Evolutionary conservation across 2,888 invertebrate genomes (phyloP), one percentile per base, ranked within the genome.

Genomic region (Gastracanthus pulcherrimus): DNA sequence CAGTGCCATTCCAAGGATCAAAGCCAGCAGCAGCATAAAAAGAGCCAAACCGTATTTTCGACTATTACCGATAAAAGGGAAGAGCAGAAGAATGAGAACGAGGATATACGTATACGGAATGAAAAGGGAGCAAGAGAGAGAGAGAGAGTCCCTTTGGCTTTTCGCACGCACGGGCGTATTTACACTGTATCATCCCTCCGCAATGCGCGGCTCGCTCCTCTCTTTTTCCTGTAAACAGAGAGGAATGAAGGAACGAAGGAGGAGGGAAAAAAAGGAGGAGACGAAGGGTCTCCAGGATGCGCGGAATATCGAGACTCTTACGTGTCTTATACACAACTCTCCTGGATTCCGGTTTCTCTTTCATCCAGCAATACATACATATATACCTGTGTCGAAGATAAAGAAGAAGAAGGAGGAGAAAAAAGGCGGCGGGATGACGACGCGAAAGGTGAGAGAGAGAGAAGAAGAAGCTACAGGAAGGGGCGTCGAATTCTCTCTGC

Each of bases 331-430:
- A n/a, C 38, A 70, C 62, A 51, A 58, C 76, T 23, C n/a, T n/a
- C 66, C 16, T 29, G 75, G 76, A 82, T 79, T 82, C 82, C 79
- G 79, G 82, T 79, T 79, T 79, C 76, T 82, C 79, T 82, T 82
- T 82, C 71, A 76, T 75, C 41, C 55, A 26, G 7, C 34, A 34
- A 23, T 55, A 31, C 26, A 3, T 48, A 41, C 55, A 29, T 13
- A 76, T 16, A 48, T 76, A 76, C 58, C 51, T 60, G 26, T 60
- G 66, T 2, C 26, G 7, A 34, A n/a, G 62, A 51, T 7, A 29
- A 69, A 38, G n/a, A 3, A 16, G 55, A 36, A 36, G 62, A 9
- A 64, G 38, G 31, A 41, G 23, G 4, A 36, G 31, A 36, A 26
- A 36, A 45, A 51, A 55, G 26, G 26, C 45, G 55, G 6, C 36